Conservation (phyloP, 2,113 vertebrate species). For the Bufo gargarizans region DNA sequence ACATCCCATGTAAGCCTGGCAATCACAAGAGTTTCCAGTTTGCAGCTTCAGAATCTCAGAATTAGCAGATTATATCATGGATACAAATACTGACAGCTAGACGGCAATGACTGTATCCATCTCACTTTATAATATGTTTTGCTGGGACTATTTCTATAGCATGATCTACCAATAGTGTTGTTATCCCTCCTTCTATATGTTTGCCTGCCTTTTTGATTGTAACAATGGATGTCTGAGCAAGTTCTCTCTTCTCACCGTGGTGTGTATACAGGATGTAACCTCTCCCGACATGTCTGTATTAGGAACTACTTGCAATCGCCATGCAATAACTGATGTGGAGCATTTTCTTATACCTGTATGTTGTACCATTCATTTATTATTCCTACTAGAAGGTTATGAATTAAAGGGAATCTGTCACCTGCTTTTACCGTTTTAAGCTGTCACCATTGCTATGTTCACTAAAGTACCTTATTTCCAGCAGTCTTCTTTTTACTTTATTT, state of each 20-base stretch:
- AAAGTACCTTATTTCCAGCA: too few relatives aligned
- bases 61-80: slow-evolving; percentile 54
- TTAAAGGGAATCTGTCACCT: too few relatives aligned
- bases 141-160: neutral
- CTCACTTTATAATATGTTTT: slow-evolving; percentile 5
- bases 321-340: too few relatives aligned
- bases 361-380: too few relatives aligned
- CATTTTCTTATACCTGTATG: too few relatives aligned
- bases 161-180: neutral
- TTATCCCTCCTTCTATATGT: neutral
- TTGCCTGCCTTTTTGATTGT: neutral
- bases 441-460: too few relatives aligned
- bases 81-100: slow-evolving; percentile 39
- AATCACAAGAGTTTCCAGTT: slow-evolving; percentile 49
- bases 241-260: neutral
- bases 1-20: slow-evolving; percentile 49
- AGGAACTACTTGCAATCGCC: too few relatives aligned
- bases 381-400: too few relatives aligned
- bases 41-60: slow-evolving; percentile 45
- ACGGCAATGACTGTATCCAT: slow-evolving; percentile 7
- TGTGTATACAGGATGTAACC: too few relatives aligned
- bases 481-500: too few relatives aligned
- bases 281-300: too few relatives aligned
- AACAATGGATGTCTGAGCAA: neutral
- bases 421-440: too few relatives aligned